Evolutionary conservation across 2,113 vertebrate species (phyloP), one percentile per base, ranked within the genome.

Genomic region (Dipodomys stephensi): DNA sequence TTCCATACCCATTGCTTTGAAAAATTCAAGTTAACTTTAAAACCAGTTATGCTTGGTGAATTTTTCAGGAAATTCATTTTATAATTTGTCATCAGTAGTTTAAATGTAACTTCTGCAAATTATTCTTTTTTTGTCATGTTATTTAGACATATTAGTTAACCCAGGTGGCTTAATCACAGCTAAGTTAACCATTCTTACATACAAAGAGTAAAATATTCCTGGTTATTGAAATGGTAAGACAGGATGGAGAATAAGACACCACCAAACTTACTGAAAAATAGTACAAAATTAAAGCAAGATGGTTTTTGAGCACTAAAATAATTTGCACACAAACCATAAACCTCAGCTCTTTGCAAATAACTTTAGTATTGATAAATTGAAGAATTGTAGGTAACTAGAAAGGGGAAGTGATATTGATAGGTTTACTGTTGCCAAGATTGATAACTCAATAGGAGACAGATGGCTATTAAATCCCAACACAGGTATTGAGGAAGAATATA

Each of bases 21-120:
- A 86, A 87, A 81, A 78, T 79, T 84, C 64, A 84, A 39, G 53
- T 89, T 64, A 93, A 62, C 80, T 67, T 88, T 46, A 93, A 76
- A 94, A 65, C 11, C 7, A 65, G 6, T 44, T 46, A 27, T 65
- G 44, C 0, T 3, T 65, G 32, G 65, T 86, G 32, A 86, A 53
- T 6, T 13, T 74, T 20, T 93, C 28, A 9, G 69, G 64, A 92
- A 32, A 73, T 72, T 84, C 35, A 86, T 79, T 27, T 28, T 4
- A 49, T 18, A 84, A 6, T 77, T 44, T 69, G 22, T 86, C 25
- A 49, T 60, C 28, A 77, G 23, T 7, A 82, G 12, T 82, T 81
- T 64, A 67, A 28, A n/a, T 83, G 57, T 62, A n/a, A 86, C 16
- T 88, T 10, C 49, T 46, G 0, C 46, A 88, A 87, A 82, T 57